phyloP scores from a whole-genome alignment of 2,888 invertebrate species.

The Venusia cambrica region DNA sequence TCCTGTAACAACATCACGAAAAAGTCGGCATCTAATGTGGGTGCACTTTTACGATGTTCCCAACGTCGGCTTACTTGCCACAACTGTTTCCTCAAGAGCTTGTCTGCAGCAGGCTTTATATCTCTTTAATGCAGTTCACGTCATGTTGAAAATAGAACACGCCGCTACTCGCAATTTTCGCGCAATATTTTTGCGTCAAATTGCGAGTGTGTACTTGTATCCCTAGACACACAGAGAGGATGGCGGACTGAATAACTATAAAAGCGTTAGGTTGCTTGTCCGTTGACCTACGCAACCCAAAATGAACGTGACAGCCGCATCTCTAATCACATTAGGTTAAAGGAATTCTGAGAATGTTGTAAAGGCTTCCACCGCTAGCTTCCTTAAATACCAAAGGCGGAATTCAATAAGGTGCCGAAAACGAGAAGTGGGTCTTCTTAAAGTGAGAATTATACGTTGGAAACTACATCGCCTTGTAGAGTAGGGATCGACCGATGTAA shows the following conservation, averaged over 20 bases:
- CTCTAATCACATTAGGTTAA: constrained; percentile 52
- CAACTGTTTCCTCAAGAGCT: constrained; percentile 18
- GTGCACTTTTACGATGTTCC: constrained; percentile 23
- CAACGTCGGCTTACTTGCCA: constrained; percentile 24
- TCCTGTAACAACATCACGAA: constrained; percentile 5
- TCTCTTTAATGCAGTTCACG: constrained; percentile 24
- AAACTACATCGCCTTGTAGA: constrained; percentile 51
- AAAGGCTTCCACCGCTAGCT: constrained; percentile 55
- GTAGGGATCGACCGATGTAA: constrained; percentile 57
- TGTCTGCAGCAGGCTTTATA: constrained; percentile 19
- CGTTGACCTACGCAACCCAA: constrained; percentile 34
- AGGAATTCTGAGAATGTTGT: constrained; percentile 57
- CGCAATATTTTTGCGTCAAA: constrained; percentile 24
- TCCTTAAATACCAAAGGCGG: constrained; percentile 57
- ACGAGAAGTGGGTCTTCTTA: constrained; percentile 56
- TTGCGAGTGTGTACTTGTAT: constrained; percentile 10
- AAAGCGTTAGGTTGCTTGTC: constrained; percentile 31
- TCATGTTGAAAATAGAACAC: constrained; percentile 21
- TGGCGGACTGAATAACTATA: constrained; percentile 30
- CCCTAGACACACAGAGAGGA: constrained; percentile 12
- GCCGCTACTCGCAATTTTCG: constrained; percentile 17
- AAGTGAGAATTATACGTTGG: constrained; percentile 71
- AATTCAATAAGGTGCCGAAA: constrained; percentile 71
- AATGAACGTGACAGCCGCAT: constrained; percentile 39
- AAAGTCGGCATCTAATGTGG: constrained; percentile 20